Evolutionary conservation across 1,140 invertebrate genomes (phyloP), one percentile per base, ranked within the genome.

Genomic region (Rhyzopertha dominica): DNA sequence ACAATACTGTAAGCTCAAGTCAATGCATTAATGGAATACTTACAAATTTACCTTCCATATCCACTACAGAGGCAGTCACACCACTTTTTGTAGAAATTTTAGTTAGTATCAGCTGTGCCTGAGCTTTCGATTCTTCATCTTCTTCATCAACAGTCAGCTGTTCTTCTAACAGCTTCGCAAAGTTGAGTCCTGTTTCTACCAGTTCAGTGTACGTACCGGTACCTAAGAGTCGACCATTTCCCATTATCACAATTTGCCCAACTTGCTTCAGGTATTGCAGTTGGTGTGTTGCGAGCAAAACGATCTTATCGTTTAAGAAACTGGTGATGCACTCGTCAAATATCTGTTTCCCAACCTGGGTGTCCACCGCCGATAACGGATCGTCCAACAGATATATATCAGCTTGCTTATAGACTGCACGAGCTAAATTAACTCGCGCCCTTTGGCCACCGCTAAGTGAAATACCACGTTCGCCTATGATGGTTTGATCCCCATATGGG

Each of bases 341-440:
- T 46, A 90, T 70, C 58, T 88, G 82, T 41, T 80, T 78, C 4
- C 85, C 84, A 1, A 88, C 87, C 52, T 84, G 81, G 1, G 85
- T 73, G 62, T 90, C 87, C 0, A 90, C 87, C 0, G 87, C 87
- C 47, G 83, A 86, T 3, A 90, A 62, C 2, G 85, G 85, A 68
- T 90, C 87, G 61, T 90, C 87, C 13, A 90, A 63, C 0, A 89
- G 66, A 55, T 85, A 89, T 23, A 89, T 77, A 52, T 85, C 81
- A 4, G 81, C 80, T 66, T 82, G 76, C 25, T 78, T 75, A 66
- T 91, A 92, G 3, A 90, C 74, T n/a, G 86, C 80, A 30, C 87
- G 77, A 1, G 89, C 89, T 16, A 92, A 67, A 59, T 87, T 90
- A 2, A 95, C 85, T 51, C 91, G 76, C 0, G 91, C 90, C 49